phyloP scores from a whole-genome alignment of 1,140 invertebrate genomes.

The Epicauta chinensis region DNA sequence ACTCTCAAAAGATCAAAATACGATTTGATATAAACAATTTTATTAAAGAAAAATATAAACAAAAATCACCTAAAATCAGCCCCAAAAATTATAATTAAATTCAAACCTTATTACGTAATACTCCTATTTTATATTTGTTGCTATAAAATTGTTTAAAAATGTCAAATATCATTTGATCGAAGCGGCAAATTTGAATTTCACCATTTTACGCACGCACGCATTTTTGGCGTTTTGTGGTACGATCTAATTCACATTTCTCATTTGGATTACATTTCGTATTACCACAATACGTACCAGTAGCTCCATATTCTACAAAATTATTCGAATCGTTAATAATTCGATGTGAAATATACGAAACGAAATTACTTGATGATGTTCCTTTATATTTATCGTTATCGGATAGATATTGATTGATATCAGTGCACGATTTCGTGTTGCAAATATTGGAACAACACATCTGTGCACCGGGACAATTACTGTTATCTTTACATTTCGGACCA shows the following conservation, averaged over 20 bases:
- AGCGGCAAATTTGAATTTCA: constrained; percentile 7
- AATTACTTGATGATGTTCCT: constrained; percentile 25
- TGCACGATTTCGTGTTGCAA: constrained; percentile 61
- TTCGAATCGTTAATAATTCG: constrained; percentile 1
- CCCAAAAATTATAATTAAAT: no score
- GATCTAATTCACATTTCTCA: constrained; percentile 62
- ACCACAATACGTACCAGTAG: constrained; percentile 54
- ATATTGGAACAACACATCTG: constrained; percentile 60
- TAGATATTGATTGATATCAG: constrained; percentile 22
- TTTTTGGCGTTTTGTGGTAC: constrained; percentile 56
- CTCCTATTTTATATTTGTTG: no score
- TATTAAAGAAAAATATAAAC: neutral
- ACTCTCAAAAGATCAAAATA: neutral
- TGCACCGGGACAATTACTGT: constrained; percentile 56
- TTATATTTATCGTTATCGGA: constrained; percentile 23
- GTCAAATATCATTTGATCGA: neutral
- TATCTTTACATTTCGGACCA: constrained; percentile 57
- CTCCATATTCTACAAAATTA: constrained; percentile 42
- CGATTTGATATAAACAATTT: neutral
- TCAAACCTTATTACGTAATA: no score
- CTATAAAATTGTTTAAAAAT: no score
- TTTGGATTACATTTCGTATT: constrained; percentile 59
- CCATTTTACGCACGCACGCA: constrained; percentile 51
- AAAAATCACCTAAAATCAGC: neutral
- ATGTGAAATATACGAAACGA: neutral